A percentile compares a stretch with the other conserved stretches of the same genome.
These are phyloP conservation scores for Phalacrocorax aristotelis DNA, from an alignment of 2,113 vertebrate species.

Conservation along the genomic window DNA sequence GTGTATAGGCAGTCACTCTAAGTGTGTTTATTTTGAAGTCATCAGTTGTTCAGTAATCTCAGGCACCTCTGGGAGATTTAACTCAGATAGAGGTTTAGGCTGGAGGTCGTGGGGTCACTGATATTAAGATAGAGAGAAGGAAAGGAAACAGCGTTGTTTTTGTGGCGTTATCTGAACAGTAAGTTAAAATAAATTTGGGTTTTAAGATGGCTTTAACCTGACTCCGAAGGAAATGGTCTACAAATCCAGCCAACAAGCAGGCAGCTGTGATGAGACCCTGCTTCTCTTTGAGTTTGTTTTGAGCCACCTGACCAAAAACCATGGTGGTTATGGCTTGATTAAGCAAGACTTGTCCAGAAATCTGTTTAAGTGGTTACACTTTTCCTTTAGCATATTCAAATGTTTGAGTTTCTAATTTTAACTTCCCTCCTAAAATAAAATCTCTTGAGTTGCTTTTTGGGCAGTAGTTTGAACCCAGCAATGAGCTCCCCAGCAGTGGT, in stretches of 20 bases:
- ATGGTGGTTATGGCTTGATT: not conserved
- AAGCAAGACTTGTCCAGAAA: not conserved
- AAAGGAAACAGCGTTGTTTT: not conserved
- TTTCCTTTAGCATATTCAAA: not conserved
- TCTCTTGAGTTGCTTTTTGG: not conserved
- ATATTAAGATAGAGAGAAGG: slow-evolving; percentile 37
- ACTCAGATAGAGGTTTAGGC: slow-evolving; percentile 51
- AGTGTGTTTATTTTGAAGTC: slow-evolving; percentile 69
- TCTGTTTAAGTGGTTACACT: not conserved
- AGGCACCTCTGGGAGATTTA: slow-evolving; percentile 63
- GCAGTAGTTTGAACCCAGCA: not conserved
- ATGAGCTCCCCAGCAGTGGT: accelerated
- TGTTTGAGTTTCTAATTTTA: not conserved
- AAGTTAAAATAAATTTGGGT: slow-evolving; percentile 45
- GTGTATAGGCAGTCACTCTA: slow-evolving; percentile 26
- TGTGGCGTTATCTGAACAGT: slow-evolving; percentile 45
- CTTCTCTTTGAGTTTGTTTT: not conserved
- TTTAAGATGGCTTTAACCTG: slow-evolving; percentile 49
- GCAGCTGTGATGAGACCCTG: accelerated
- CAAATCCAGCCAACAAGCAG: slow-evolving; percentile 13
- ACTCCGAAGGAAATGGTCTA: slow-evolving; percentile 24
- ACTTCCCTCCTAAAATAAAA: not conserved
- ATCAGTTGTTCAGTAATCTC: slow-evolving; percentile 46
- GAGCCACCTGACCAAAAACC: not conserved
- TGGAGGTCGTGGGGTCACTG: not conserved